phyloP scores from a whole-genome alignment of 2,113 vertebrate species.

The Aptenodytes patagonicus region DNA sequence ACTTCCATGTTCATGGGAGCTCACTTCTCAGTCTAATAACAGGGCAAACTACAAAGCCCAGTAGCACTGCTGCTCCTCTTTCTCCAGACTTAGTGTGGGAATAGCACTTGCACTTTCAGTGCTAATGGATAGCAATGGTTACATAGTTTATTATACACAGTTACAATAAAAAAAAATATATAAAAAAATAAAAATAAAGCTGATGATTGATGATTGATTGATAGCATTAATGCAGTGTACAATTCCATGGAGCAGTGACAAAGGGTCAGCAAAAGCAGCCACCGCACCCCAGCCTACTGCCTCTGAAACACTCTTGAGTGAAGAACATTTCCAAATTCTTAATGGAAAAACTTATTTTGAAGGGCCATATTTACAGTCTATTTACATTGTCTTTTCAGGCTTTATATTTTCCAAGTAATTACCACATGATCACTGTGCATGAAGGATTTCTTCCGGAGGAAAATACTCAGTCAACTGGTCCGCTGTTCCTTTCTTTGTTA shows the following conservation, averaged over 20 bases:
- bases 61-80: background rate
- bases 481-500: background rate
- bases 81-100: rapidly evolving
- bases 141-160: conserved; percentile 33
- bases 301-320: background rate
- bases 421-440: background rate
- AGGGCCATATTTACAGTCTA: background rate
- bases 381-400: background rate
- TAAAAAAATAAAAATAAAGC: background rate
- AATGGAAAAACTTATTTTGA: background rate
- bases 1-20: rapidly evolving
- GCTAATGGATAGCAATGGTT: background rate
- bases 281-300: background rate
- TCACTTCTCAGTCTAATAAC: background rate
- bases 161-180: background rate
- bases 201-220: background rate
- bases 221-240: background rate
- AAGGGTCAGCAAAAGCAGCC: background rate
- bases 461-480: background rate
- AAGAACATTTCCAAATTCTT: background rate
- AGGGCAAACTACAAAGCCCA: background rate
- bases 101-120: background rate
- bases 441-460: background rate
- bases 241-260: background rate
- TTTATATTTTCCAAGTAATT: background rate